phyloP scores from a whole-genome alignment of 2,888 invertebrate species.

The Hemistola chrysoprasaria region DNA sequence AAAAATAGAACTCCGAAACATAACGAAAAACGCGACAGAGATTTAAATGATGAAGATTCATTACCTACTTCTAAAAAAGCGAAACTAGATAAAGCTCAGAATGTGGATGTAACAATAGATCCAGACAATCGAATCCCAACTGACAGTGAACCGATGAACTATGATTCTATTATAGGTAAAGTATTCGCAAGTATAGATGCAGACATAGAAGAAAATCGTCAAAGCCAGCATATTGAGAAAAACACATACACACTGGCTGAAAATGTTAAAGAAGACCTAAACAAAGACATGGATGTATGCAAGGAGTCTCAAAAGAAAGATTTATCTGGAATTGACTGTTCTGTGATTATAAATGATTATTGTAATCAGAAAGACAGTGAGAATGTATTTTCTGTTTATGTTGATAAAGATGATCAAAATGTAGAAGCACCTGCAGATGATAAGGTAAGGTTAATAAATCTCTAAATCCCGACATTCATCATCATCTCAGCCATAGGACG shows the following conservation, averaged over 20 bases:
- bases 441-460: conserved; percentile 35
- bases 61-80: conserved; percentile 51
- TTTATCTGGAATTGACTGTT: conserved; percentile 3
- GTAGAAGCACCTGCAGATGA: conserved; percentile 25
- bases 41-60: conserved; percentile 33
- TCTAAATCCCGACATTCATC: too few species aligned
- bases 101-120: conserved; percentile 8
- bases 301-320: conserved; percentile 27
- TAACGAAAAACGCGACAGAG: conserved; percentile 51
- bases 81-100: conserved; percentile 35
- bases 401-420: conserved; percentile 47
- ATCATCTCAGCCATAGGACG: too few species aligned
- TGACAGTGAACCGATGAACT: conserved; percentile 58
- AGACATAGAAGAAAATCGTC: conserved; percentile 50
- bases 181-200: conserved; percentile 71
- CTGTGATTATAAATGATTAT: conserved; percentile 22
- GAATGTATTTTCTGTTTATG: conserved; percentile 59
- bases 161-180: conserved; percentile 63
- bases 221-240: conserved; percentile 33
- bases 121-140: conserved; percentile 25
- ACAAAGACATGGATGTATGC: conserved; percentile 17
- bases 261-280: conserved; percentile 8
- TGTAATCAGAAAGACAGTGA: conserved; percentile 57
- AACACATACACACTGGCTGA: conserved; percentile 5
- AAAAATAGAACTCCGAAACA: conserved; percentile 42